Evolutionary conservation across 2,888 invertebrate species (phyloP).

Genomic region (Strigamia maritima): DNA sequence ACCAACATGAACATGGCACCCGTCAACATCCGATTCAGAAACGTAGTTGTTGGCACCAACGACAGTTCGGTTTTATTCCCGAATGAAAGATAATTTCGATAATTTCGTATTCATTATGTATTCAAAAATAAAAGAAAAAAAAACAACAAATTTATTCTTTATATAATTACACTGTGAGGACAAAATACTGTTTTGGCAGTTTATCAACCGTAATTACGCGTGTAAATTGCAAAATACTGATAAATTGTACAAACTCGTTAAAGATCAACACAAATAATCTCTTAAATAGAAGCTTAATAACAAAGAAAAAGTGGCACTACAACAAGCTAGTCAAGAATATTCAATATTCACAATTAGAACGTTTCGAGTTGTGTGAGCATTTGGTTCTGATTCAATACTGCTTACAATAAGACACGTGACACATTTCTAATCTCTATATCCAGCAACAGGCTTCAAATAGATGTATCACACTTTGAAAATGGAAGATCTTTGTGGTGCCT

Average conservation of each 20-base stretch:
- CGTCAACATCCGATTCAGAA: constrained; percentile 52
- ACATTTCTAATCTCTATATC: not conserved
- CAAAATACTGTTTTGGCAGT: constrained; percentile 8
- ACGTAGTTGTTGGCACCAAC: constrained; percentile 25
- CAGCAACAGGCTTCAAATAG: not conserved
- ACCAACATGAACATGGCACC: constrained; percentile 59
- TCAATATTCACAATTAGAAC: not conserved
- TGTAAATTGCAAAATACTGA: not conserved
- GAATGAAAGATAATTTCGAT: not conserved
- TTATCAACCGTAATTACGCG: not conserved
- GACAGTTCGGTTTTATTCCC: not conserved
- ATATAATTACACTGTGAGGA: not conserved
- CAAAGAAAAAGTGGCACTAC: not conserved
- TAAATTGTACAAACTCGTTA: not conserved
- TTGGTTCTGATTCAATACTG: constrained; percentile 15
- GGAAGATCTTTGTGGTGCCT: constrained; percentile 9
- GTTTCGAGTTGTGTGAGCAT: not conserved
- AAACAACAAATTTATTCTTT: not conserved
- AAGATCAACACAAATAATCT: not conserved
- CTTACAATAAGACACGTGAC: constrained; percentile 5
- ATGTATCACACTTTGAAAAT: not conserved
- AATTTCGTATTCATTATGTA: not conserved
- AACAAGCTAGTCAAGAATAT: not conserved
- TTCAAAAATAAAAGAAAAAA: not conserved
- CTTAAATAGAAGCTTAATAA: not conserved